Conservation (phyloP, 2,113 vertebrate species). For the Riparia riparia region DNA sequence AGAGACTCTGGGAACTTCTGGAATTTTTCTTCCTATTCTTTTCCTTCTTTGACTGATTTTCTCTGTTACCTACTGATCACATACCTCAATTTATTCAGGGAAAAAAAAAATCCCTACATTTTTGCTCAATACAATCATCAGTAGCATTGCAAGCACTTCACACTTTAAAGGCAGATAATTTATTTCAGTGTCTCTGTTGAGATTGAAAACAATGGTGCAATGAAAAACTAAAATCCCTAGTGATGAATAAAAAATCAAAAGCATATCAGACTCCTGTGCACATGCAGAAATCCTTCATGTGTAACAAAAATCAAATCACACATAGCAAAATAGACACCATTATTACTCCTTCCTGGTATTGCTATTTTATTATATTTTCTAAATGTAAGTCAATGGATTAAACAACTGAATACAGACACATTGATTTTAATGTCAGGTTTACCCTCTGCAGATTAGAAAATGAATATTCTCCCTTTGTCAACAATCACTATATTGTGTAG, state of each 20-base stretch:
- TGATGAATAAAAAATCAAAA: conserved; percentile 33
- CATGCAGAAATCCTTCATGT: background rate
- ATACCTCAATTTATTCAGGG: background rate
- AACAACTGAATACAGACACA: conserved; percentile 8
- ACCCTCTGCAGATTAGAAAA: background rate
- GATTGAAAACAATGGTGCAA: background rate
- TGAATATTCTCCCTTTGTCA: background rate
- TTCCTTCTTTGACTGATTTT: background rate
- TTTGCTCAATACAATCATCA: background rate
- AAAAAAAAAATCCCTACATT: conserved; percentile 36
- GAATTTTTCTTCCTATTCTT: background rate
- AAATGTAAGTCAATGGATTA: background rate
- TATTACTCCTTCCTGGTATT: background rate
- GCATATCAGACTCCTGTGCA: background rate
- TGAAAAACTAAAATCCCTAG: background rate
- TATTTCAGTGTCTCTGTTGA: background rate
- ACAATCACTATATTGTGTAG: background rate
- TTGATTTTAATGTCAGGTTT: background rate
- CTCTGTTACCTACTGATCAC: background rate
- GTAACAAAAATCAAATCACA: background rate
- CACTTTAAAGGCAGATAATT: background rate
- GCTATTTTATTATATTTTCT: background rate
- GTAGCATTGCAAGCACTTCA: background rate
- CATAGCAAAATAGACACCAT: background rate
- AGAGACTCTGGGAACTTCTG: background rate